These are phyloP conservation scores for Tetranychus truncatus DNA, from an alignment of 2,888 invertebrate species.

Conservation along the genomic window DNA sequence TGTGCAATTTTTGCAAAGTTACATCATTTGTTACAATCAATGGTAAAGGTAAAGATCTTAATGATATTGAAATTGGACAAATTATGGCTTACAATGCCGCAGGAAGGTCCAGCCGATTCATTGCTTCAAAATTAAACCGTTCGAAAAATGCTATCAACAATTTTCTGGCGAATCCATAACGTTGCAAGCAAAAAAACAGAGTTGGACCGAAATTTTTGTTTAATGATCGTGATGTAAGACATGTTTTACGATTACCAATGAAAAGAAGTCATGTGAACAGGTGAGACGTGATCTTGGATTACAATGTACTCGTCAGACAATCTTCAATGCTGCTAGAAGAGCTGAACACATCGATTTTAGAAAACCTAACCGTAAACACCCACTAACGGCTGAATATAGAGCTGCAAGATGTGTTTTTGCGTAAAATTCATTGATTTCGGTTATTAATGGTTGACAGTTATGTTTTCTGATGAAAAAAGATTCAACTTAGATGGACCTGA, in stretches of 20 bases:
- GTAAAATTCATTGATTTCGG: background rate
- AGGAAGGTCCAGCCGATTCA: too few species aligned
- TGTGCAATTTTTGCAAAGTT: too few species aligned
- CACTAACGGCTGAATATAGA: background rate
- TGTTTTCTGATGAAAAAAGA: conserved; percentile 1
- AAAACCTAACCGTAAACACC: background rate
- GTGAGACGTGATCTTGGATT: background rate
- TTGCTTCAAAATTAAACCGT: too few species aligned
- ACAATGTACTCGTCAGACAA: background rate
- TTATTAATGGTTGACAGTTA: background rate
- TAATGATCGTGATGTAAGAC: background rate
- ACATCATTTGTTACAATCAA: too few species aligned
- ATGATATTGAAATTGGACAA: too few species aligned
- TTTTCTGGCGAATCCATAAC: too few species aligned
- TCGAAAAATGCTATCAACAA: too few species aligned
- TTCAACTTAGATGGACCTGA: background rate
- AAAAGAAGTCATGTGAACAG: background rate
- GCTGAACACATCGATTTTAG: background rate
- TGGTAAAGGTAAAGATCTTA: too few species aligned
- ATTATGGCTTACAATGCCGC: too few species aligned
- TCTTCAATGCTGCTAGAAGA: background rate
- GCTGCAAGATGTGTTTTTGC: background rate
- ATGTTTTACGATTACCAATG: background rate
- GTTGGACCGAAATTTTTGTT: too few species aligned
- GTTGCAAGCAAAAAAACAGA: too few species aligned